Conservation (phyloP, 1,140 invertebrate species). For the Orchestia grillus region DNA sequence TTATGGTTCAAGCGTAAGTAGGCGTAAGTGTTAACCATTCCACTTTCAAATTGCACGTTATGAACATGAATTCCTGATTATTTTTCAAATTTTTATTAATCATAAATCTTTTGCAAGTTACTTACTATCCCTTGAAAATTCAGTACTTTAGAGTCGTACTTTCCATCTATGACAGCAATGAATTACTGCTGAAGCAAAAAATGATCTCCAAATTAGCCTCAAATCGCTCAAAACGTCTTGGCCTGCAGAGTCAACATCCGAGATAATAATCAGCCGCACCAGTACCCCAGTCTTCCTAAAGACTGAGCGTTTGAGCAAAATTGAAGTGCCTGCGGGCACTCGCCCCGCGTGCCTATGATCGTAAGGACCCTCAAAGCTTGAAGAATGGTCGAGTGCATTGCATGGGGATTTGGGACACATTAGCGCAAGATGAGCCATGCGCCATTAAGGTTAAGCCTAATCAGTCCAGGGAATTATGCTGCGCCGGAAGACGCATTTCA, state of each 20-base stretch:
- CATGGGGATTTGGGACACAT: not conserved
- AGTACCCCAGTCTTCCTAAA: not conserved
- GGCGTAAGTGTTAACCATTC: not conserved
- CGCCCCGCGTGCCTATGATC: not conserved
- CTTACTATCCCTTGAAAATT: not conserved
- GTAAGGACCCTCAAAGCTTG: not conserved
- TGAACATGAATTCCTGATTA: not conserved
- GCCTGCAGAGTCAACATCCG: not conserved
- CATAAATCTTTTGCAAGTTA: not conserved
- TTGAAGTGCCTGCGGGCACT: not conserved
- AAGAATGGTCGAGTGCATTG: not conserved
- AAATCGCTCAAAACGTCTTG: not conserved
- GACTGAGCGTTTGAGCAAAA: not conserved
- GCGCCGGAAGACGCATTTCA: not conserved
- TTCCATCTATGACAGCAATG: not conserved
- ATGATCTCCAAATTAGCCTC: not conserved
- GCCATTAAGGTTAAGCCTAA: conserved; percentile 7
- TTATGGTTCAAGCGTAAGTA: not conserved
- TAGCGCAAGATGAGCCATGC: not conserved
- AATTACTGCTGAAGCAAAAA: not conserved
- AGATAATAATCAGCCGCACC: not conserved
- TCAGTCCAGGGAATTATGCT: not conserved
- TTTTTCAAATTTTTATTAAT: not conserved
- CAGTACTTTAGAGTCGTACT: not conserved
- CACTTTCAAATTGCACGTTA: not conserved